Conservation (phyloP, 2,113 vertebrate species). For the Otus sunia region DNA sequence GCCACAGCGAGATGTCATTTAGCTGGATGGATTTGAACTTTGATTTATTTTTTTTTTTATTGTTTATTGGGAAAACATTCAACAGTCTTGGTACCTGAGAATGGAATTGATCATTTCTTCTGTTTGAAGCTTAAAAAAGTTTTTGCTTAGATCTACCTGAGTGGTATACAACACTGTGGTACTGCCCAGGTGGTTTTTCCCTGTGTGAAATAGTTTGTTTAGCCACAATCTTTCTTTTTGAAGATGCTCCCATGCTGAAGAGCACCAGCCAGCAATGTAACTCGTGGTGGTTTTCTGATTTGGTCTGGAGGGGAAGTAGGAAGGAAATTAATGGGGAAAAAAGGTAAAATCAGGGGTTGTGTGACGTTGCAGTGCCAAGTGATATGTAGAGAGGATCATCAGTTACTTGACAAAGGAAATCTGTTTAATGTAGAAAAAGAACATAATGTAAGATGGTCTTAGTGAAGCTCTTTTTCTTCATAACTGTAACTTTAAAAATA, state of each 20-base stretch:
- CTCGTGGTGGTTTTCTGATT: neutral
- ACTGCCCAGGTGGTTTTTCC: neutral
- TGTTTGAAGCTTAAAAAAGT: neutral
- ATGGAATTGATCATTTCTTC: neutral
- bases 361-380: neutral
- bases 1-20: neutral
- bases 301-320: neutral
- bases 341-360: neutral
- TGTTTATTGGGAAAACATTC: neutral
- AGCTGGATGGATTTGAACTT: neutral
- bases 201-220: neutral
- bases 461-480: neutral
- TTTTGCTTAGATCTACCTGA: neutral
- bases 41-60: neutral
- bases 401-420: neutral
- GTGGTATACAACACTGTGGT: neutral
- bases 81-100: neutral
- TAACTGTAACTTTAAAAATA: neutral
- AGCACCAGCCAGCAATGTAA: neutral
- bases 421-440: neutral
- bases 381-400: neutral
- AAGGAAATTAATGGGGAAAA: neutral
- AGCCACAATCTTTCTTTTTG: neutral
- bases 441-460: neutral
- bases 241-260: neutral